These are phyloP conservation scores for Drosophila sechellia DNA, from an alignment of 1,140 invertebrate genomes.

Conservation along the genomic window DNA sequence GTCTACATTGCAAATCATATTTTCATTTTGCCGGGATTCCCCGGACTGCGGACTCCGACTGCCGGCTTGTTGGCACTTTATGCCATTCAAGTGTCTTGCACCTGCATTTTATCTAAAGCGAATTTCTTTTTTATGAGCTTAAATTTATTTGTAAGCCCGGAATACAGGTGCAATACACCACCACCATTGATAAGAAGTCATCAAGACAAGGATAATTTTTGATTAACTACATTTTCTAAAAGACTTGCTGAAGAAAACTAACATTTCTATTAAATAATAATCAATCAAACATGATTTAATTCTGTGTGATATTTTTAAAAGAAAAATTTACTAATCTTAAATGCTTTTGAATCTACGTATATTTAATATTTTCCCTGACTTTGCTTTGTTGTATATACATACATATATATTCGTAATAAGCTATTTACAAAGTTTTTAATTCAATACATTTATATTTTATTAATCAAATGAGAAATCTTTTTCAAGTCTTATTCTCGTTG, in stretches of 20 bases:
- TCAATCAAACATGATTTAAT: too few relatives aligned
- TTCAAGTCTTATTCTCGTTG: slow-evolving; percentile 26
- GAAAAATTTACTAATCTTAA: not conserved
- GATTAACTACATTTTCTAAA: too few relatives aligned
- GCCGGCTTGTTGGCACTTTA: slow-evolving; percentile 70
- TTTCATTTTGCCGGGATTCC: slow-evolving; percentile 58
- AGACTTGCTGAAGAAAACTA: too few relatives aligned
- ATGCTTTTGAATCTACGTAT: not conserved
- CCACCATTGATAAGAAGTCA: too few relatives aligned
- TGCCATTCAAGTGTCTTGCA: slow-evolving; percentile 63
- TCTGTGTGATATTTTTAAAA: too few relatives aligned
- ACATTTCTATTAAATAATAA: too few relatives aligned
- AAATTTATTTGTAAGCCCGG: slow-evolving; percentile 4
- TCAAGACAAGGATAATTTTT: too few relatives aligned
- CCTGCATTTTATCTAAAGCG: slow-evolving; percentile 48
- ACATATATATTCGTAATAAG: too few relatives aligned
- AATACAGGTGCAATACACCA: not conserved
- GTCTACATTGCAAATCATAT: slow-evolving; percentile 58
- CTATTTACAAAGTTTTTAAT: not conserved
- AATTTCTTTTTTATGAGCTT: slow-evolving; percentile 12
- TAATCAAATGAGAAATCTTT: slow-evolving; percentile 3
- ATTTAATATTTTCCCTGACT: not conserved
- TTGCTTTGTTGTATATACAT: not conserved
- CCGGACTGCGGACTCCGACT: slow-evolving; percentile 8
- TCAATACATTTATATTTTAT: not conserved